These are phyloP conservation scores for Monodelphis domestica DNA, from an alignment of 2,797 vertebrate species.

Conservation along the genomic window DNA sequence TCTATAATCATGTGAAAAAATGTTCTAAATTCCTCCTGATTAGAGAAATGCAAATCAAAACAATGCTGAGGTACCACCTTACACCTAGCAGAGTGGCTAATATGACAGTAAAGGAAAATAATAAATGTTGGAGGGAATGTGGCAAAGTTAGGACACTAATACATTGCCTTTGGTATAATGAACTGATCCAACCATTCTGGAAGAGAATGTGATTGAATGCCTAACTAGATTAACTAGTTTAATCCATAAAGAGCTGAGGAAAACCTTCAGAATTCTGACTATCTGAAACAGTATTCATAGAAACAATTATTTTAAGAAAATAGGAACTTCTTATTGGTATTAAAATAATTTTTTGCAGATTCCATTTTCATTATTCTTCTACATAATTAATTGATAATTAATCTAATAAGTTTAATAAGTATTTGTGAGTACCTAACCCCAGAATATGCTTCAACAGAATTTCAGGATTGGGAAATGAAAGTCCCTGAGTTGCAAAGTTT, in stretches of 20 bases:
- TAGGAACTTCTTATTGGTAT: not conserved
- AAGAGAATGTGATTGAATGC: not conserved
- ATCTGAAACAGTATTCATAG: not conserved
- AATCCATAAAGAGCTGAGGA: not conserved
- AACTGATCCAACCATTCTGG: too few relatives aligned
- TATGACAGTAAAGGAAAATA: too few relatives aligned
- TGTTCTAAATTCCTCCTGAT: too few relatives aligned
- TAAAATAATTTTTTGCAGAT: not conserved
- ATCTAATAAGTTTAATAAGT: too few relatives aligned
- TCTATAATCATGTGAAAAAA: too few relatives aligned
- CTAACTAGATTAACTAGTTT: not conserved
- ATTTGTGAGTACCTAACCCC: not conserved
- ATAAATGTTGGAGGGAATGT: too few relatives aligned
- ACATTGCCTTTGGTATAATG: too few relatives aligned
- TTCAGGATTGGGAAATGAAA: not conserved
- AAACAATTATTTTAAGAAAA: not conserved
- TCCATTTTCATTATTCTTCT: not conserved
- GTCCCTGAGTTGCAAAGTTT: not conserved
- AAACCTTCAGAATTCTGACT: not conserved
- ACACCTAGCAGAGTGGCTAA: too few relatives aligned
- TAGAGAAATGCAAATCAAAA: too few relatives aligned
- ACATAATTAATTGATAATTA: too few relatives aligned
- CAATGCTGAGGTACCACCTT: too few relatives aligned
- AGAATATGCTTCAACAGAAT: not conserved
- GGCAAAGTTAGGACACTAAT: too few relatives aligned